Base-by-base conservation (phyloP, 2,113 vertebrate species). In the Anseranas semipalmata region DNA sequence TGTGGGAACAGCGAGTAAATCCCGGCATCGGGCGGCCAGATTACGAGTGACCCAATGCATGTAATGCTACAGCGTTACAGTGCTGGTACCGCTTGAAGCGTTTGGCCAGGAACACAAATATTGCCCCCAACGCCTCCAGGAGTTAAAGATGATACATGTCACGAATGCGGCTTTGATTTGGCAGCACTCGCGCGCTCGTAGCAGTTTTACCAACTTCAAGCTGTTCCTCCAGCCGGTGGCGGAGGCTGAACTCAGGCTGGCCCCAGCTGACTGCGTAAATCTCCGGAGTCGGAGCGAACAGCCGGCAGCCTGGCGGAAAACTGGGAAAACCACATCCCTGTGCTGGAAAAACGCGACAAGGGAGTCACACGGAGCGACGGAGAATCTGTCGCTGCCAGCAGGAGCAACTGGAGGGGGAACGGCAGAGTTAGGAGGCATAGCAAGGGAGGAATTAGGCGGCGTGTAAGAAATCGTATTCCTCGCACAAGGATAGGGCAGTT, bases 181-280 rank as follows among this genome's bases (percentile, higher is more conserved):
- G 87, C 92, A 94, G 82, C 12, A 0, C 59, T 79, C 15, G 19
- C 72, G 37, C 1, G 1, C 73, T 91, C 39, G 15, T 87, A 96
- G 90, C 87, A 90, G 92, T 83, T 91, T 94, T 88, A 81, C 93
- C 91, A 89, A 90, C 91, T 94, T 84, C 95, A 95, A 95, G 93
- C 93, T 95, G 95, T 81, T 95, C 76, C 62, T 87, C 73, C 84
- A 87, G 83, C 24, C 16, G 76, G 41, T n/a, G 33, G 55, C 1
- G n/a, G 83, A 48, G 94, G 15, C 68, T 95, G 96, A 95, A 92
- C 89, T 91, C 73, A 18, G 76, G 84, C 90, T 92, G 90, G 95
- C 90, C 94, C 95, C 90, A 65, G 62, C 85, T 95, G 94, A 90
- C 56, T 59, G 89, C 18, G 4, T 84, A 89, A 75, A 72, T 78